Base-by-base conservation (phyloP, 2,113 vertebrate species). In the Bombycilla garrulus region DNA sequence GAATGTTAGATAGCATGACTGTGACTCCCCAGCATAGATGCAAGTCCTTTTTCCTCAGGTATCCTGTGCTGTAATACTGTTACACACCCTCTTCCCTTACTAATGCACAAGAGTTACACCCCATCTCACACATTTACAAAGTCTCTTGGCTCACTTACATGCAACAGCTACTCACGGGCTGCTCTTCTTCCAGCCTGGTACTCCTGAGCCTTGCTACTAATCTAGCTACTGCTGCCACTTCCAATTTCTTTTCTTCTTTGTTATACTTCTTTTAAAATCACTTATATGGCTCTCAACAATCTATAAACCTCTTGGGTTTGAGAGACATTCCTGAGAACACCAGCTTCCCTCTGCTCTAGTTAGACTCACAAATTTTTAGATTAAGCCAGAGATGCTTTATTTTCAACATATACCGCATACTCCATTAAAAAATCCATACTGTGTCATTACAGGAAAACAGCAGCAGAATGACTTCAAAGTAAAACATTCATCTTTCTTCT, bases 361-460 rank as follows among this genome's bases (percentile, higher is more conserved):
- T 95, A 81, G 17, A 58, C 12, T 92, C 70, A 90, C 40, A 84
- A 79, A 70, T 44, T 91, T 67, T 69, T 53, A 95, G 77, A 62
- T 91, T 79, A 86, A 67, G 70, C 28, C 57, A 92, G 94, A 95
- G 57, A 96, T 17, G 36, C 80, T 92, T 86, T 93, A 73, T 83
- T 96, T 83, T 95, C 83, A 95, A 70, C 36, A 17, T 81, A 95
- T 42, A 83, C 67, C 35, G 16, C 50, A 70, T 42, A 42, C 9
- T 86, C 79, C 62, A 88, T 95, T 94, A 67, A 92, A 88, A 93
- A 91, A 95, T 91, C 86, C 57, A 73, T 92, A 91, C n/a, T 48
- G 60, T 29, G 38, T 65, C 66, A 65, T 91, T 78, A 81, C 2
- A 0, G 71, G 60, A 88, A 95, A 97, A 76, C 18, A 83, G 51